Conservation (phyloP, 30 jellyfish, hydroid and myxozoan genomes). For the Aurelia sp. region DNA sequence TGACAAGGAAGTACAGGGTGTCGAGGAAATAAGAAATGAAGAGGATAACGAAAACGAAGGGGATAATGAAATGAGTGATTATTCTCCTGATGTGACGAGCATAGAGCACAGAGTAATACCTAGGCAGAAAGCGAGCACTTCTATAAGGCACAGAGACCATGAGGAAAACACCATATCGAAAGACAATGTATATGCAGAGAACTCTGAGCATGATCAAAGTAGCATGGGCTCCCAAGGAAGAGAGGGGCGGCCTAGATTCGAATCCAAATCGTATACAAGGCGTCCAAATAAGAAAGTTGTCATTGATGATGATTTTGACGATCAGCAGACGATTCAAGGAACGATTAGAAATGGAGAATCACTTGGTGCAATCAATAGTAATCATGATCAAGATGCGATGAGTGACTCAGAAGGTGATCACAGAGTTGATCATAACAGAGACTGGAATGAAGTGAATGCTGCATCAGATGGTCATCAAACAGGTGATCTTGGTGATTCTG, state of each 20-base stretch:
- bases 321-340: neutral
- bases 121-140: neutral
- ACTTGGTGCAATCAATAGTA: neutral
- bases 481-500: slow-evolving; percentile 8
- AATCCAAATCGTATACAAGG: slow-evolving; percentile 11
- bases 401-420: neutral
- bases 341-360: neutral
- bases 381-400: neutral
- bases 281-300: neutral
- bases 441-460: too few relatives aligned
- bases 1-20: neutral
- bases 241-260: neutral
- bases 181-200: neutral
- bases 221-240: neutral
- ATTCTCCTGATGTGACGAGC: neutral
- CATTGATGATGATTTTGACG: slow-evolving; percentile 24
- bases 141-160: neutral
- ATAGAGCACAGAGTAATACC: neutral
- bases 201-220: neutral
- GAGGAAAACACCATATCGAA: neutral
- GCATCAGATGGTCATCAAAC: neutral
- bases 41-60: neutral
- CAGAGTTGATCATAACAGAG: too few relatives aligned
- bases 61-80: neutral
- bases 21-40: neutral